Base-by-base conservation (phyloP, 64 coral and sea anemone species). In the Porites australiensis region DNA sequence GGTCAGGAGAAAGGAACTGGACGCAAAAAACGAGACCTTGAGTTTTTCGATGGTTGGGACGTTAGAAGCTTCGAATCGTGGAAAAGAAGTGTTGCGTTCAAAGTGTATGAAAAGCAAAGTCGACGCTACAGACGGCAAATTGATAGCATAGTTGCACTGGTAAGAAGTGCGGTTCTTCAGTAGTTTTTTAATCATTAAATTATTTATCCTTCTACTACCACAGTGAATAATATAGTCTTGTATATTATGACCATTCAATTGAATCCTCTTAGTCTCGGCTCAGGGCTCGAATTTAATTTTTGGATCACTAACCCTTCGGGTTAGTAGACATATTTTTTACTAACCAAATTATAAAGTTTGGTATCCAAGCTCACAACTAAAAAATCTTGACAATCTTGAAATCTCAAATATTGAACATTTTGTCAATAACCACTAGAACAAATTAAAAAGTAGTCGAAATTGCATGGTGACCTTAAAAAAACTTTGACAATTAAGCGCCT, bases 41-140 rank as follows among this genome's bases (percentile, higher is more conserved):
- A 61, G 15, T 19, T 14, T 14, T 10, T 82, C 43, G 20, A 80
- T 14, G 4, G 9, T 13, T 52, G 16, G 9, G 21, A 84, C 22
- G 27, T 2, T 46, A 84, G 18, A 5, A 64, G 1, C 63, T 52
- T 68, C 51, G 69, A 67, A 4, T n/a, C 4, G 0, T 66, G 60
- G 70, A 92, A 62, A 70, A 82, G 16, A 15, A 58, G 63, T 43
- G 50, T 6, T 44, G n/a, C 72, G 14, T 75, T 51, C 47, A 27
- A 22, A 5, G 14, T 83, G 49, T 37, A 58, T 50, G 20, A 62
- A 4, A 50, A 22, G 19, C 13, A 60, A 48, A 22, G 54, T 44
- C 47, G 55, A 43, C 71, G 91, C 11, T 69, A 70, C 49, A 77
- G 82, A 79, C 77, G 91, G 65, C 16, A 83, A 93, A 50, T 72